A percentile compares a stretch with the other conserved stretches of the same genome.
Conservation (phyloP, 2,113 vertebrate species). For the Micromys minutus region DNA sequence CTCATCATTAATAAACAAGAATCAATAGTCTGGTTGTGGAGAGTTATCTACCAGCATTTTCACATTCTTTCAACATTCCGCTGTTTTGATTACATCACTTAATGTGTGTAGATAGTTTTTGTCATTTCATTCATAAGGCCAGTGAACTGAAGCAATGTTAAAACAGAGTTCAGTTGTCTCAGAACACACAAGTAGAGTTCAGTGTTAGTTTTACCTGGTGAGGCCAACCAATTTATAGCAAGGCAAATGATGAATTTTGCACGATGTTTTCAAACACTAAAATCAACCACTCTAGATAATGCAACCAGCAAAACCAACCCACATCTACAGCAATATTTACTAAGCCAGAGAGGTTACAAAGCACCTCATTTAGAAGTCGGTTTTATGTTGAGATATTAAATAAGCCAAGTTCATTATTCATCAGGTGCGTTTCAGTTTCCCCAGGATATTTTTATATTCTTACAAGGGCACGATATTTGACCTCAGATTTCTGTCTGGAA, state of each 20-base stretch:
- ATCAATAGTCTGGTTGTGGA: neutral
- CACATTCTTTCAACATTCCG: neutral
- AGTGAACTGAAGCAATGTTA: neutral
- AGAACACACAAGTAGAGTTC: slow-evolving; percentile 17
- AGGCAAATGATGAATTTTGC: slow-evolving; percentile 42
- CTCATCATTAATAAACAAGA: slow-evolving; percentile 31
- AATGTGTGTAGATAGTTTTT: slow-evolving; percentile 29
- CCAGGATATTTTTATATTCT: neutral
- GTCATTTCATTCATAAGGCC: slow-evolving; percentile 25
- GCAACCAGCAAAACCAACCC: neutral
- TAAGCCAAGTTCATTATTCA: slow-evolving; percentile 8
- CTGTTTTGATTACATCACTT: neutral
- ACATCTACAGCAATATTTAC: neutral
- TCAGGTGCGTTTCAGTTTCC: neutral
- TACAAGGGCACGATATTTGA: neutral
- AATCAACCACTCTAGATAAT: slow-evolving; percentile 11
- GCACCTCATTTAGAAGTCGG: neutral
- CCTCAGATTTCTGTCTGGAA: neutral
- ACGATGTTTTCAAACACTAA: slow-evolving; percentile 43
- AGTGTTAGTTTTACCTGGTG: neutral
- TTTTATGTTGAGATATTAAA: neutral
- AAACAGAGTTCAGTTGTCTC: neutral
- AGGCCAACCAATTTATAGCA: neutral
- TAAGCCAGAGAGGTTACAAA: neutral
- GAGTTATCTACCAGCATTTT: neutral